These are phyloP conservation scores for Mallotus villosus DNA, from an alignment of 2,797 vertebrate species.

Conservation along the genomic window DNA sequence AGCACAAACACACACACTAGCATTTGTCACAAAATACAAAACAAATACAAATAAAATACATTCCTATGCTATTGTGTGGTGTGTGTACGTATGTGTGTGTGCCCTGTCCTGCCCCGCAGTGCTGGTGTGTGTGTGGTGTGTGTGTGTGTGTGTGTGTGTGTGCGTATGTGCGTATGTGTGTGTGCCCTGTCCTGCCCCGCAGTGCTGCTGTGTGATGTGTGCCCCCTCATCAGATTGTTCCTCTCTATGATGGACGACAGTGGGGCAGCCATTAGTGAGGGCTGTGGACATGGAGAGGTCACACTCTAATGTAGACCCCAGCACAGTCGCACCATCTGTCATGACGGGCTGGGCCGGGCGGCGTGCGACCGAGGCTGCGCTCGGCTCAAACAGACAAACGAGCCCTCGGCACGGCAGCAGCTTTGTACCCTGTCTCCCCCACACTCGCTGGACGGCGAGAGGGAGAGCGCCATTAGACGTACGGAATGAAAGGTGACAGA, in stretches of 20 bases:
- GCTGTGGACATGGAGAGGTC: background rate
- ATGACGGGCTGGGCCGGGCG: background rate
- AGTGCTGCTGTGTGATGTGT: no score
- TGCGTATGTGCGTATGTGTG: no score
- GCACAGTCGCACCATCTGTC: background rate
- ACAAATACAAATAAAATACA: background rate
- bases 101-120: no score
- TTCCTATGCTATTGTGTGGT: no score
- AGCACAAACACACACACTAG: background rate
- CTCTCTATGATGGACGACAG: background rate
- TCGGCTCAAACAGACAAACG: conserved; percentile 68
- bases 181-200: no score
- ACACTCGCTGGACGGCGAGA: conserved; percentile 38
- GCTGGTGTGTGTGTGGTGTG: no score
- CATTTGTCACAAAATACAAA: background rate
- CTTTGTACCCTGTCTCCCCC: conserved; percentile 54
- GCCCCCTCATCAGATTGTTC: background rate
- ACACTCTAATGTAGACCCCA: background rate
- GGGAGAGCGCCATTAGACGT: background rate
- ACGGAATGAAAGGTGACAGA: no score
- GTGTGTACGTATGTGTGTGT: no score
- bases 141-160: no score
- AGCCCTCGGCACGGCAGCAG: conserved; percentile 38
- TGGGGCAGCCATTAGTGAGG: background rate
- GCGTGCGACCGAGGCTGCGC: background rate